Conservation (phyloP, 2,797 vertebrate genomes). For the Danionella dracula region DNA sequence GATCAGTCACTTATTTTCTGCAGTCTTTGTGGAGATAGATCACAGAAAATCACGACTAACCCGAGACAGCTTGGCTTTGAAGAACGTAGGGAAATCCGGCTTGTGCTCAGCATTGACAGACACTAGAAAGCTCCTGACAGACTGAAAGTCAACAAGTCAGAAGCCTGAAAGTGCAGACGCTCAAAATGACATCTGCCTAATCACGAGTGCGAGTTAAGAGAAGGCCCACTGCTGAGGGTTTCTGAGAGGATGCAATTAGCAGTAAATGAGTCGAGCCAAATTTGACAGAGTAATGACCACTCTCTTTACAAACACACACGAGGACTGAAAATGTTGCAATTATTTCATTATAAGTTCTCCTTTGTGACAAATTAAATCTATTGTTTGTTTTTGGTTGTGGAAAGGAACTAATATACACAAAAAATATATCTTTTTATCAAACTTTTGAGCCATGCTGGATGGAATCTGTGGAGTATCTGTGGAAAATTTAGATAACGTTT, state of each 20-base stretch:
- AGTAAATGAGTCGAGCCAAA: not conserved
- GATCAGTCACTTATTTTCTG: no score
- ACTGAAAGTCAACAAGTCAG: not conserved
- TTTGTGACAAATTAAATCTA: not conserved
- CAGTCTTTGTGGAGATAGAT: not conserved
- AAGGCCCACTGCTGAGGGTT: not conserved
- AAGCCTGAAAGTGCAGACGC: not conserved
- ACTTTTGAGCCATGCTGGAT: no score
- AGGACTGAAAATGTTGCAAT: not conserved
- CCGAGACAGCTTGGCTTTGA: not conserved
- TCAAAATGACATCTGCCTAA: not conserved
- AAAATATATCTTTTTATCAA: no score
- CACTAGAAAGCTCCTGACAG: not conserved
- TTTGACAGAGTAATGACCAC: not conserved
- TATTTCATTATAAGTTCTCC: not conserved
- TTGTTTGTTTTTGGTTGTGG: no score
- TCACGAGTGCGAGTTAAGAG: not conserved
- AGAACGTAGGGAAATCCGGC: not conserved
- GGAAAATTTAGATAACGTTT: no score
- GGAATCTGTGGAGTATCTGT: no score
- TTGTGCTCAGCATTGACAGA: not conserved
- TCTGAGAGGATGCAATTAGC: not conserved
- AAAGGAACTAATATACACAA: no score
- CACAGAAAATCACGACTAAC: not conserved
- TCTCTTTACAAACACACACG: not conserved